Evolutionary conservation across 1,140 invertebrate genomes (phyloP).

Genomic region (Drosophila bocqueti): DNA sequence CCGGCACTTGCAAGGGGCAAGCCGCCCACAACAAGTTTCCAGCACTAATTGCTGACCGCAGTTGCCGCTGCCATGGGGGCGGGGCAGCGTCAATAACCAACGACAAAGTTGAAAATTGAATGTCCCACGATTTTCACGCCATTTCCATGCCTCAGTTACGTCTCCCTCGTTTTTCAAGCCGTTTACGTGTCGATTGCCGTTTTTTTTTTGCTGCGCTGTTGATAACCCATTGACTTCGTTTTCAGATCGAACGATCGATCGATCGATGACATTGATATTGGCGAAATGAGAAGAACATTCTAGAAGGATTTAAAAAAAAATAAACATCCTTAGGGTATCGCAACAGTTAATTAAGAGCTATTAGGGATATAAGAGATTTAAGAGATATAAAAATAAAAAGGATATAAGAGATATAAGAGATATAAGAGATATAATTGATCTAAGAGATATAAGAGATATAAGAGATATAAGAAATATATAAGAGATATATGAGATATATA

Average conservation of each 20-base stretch:
- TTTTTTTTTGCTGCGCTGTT: not conserved
- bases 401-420: too few species aligned
- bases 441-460: not conserved
- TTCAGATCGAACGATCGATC: conserved; percentile 32
- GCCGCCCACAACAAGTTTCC: conserved; percentile 50
- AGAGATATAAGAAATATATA: too few species aligned
- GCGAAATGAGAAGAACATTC: conserved; percentile 1
- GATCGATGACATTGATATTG: conserved; percentile 4
- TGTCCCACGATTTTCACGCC: conserved; percentile 34
- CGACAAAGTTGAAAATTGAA: conserved; percentile 47
- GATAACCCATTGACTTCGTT: conserved; percentile 22
- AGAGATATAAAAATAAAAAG: not conserved
- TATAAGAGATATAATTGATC: too few species aligned
- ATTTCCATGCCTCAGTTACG: conserved; percentile 15
- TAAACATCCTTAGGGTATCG: not conserved
- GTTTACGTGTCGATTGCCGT: not conserved
- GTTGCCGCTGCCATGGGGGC: not conserved
- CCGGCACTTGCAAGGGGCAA: not conserved
- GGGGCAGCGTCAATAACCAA: conserved; percentile 19
- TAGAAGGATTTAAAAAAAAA: not conserved
- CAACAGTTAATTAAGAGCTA: not conserved
- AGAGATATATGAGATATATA: not conserved
- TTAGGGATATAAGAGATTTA: not conserved
- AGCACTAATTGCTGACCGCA: conserved; percentile 58
- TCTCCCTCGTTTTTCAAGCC: conserved; percentile 13